Percentiles rank a stretch among this genome's conserved stretches.
Conservation (phyloP, 2,113 vertebrate species). For the Madoqua kirkii region DNA sequence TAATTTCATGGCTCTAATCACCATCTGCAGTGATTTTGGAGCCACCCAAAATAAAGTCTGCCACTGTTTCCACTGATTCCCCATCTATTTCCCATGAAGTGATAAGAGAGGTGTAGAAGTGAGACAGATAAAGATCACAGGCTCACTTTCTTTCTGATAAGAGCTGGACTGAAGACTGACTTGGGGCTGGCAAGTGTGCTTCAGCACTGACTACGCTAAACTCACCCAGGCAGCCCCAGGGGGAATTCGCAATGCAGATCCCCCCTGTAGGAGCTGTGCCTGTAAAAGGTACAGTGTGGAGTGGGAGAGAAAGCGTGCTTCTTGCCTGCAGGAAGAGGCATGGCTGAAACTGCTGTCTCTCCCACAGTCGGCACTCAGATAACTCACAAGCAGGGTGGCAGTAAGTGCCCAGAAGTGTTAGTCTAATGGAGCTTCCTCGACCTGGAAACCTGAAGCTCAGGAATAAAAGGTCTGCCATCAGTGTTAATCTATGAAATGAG, state of each 20-base stretch:
- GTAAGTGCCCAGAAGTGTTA: background rate
- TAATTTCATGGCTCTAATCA: too few relatives aligned
- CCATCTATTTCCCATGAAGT: too few relatives aligned
- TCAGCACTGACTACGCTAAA: background rate
- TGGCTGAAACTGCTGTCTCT: background rate
- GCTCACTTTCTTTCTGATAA: background rate
- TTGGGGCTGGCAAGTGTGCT: background rate
- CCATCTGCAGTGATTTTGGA: too few relatives aligned
- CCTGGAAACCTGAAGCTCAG: background rate
- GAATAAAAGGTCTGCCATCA: background rate
- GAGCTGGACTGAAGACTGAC: background rate
- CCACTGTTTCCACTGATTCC: too few relatives aligned
- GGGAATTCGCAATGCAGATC: rapidly evolving
- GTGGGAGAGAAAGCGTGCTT: background rate
- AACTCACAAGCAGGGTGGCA: background rate
- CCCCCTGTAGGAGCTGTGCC: background rate
- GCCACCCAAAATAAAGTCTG: too few relatives aligned
- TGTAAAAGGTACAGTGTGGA: rapidly evolving
- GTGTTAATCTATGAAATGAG: background rate
- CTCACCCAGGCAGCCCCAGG: background rate
- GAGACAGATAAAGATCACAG: background rate
- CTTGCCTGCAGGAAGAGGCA: background rate
- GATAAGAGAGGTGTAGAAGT: background rate
- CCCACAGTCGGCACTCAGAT: background rate
- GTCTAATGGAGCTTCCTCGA: background rate